These are phyloP conservation scores for Philereme transversata DNA, from an alignment of 2,888 invertebrate genomes.

Conservation along the genomic window DNA sequence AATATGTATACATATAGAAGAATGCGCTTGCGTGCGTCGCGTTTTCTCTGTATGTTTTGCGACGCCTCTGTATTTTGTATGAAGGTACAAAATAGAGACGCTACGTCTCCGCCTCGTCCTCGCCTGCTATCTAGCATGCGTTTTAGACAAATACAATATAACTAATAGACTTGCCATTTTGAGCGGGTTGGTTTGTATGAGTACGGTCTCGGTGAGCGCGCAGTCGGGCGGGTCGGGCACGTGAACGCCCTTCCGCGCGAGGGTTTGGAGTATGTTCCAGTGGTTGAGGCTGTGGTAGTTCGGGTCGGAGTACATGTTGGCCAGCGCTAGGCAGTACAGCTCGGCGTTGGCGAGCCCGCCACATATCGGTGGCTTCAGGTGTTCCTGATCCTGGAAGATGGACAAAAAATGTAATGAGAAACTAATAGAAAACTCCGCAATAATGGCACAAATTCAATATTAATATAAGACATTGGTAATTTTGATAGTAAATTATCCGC, in stretches of 20 bases:
- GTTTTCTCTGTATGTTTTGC: too few species aligned
- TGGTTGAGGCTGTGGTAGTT: constrained; percentile 98
- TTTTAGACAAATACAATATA: neutral
- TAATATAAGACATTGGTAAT: too few species aligned
- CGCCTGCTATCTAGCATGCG: too few species aligned
- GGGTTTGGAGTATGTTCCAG: constrained; percentile 96
- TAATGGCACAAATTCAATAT: too few species aligned
- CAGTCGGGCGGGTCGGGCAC: constrained; percentile 92
- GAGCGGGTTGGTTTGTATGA: constrained; percentile 97
- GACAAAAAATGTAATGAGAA: neutral
- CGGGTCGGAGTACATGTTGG: constrained; percentile 97
- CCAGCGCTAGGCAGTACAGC: constrained; percentile 96
- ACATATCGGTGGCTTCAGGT: constrained; percentile 96
- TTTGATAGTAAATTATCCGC: too few species aligned
- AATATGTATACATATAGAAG: too few species aligned
- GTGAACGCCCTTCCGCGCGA: constrained; percentile 95
- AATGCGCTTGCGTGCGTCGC: too few species aligned
- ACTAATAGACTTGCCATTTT: constrained; percentile 88
- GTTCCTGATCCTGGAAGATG: constrained; percentile 92
- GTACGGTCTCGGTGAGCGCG: constrained; percentile 96
- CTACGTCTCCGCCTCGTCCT: too few species aligned
- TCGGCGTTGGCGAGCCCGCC: constrained; percentile 97
- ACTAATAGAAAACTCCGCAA: too few species aligned
- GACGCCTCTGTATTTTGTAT: too few species aligned
- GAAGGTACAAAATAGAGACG: too few species aligned